Evolutionary conservation across 2,797 vertebrate genomes (phyloP), one percentile per base, ranked within the genome.

Genomic region (Lithobates pipiens): DNA sequence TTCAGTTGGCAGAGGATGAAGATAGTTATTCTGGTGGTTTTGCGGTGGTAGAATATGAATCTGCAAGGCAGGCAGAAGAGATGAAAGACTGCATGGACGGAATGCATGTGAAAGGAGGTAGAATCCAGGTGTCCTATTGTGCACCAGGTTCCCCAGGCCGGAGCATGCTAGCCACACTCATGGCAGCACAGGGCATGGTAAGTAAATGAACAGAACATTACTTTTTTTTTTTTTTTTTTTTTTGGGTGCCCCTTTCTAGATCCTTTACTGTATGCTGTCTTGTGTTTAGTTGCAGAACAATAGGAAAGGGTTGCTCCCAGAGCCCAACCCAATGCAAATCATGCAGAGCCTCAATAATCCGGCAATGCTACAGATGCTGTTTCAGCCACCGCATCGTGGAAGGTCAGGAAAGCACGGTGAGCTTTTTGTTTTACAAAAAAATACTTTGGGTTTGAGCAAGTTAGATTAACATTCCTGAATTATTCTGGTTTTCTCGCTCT

Each of bases 141-240:
- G 96, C 96, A 82, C 98, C 98, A 0, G 98, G 98, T 77, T 96
- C 97, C 0, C 95, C 98, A 0, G 98, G 98, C n/a, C 95, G 98
- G 89, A 97, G 98, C 92, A 99, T 97, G 0, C 89, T 99, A 87
- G 98, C 98, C 18, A 97, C 98, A 0, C 94, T 99, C 68, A 98
- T 99, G 63, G 98, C 98, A 1, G 97, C 97, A 0, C 98, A 99
- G 73, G 96, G 95, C 39, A 97, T 98, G 98, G 98, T 99, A 93
- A 97, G 97, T 91, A 15, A 34, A 4, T 21, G 0, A 10, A 5
- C 10, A 27, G 63, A 67, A 32, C 10, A 25, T 25, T 10, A 1
- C 0, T 13, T 65, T 11, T 10, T 0, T 2, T 1, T 16, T 57
- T 13, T 57, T 34, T 61, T 16, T 76, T 75, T 75, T n/a, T 36